phyloP scores from a whole-genome alignment of 2,888 invertebrate species.

The Temnothorax rugatulus region DNA sequence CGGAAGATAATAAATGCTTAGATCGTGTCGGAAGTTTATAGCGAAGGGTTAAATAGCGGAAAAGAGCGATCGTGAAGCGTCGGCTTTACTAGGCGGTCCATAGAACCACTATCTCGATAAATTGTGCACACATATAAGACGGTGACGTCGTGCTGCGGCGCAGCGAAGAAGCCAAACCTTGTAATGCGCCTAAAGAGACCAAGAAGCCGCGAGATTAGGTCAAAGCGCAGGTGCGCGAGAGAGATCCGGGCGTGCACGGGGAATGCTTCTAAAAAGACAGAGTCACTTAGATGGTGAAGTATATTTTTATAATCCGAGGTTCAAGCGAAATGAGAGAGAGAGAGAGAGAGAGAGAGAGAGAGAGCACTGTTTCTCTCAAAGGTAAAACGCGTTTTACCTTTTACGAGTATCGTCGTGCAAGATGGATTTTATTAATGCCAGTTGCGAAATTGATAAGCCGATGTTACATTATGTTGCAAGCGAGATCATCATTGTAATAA shows the following conservation, averaged over 20 bases:
- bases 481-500: background rate
- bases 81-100: constrained; percentile 67
- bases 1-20: constrained; percentile 62
- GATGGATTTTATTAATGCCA: background rate
- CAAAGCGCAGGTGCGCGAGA: constrained; percentile 51
- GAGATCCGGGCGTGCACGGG: constrained; percentile 10
- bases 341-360: background rate
- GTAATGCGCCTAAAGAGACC: constrained; percentile 67
- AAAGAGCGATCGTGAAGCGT: constrained; percentile 64
- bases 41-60: constrained; percentile 73
- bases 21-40: constrained; percentile 59
- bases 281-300: constrained; percentile 39
- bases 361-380: background rate
- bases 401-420: background rate
- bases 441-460: constrained; percentile 1
- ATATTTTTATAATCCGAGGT: constrained; percentile 47
- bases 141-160: constrained; percentile 49
- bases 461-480: background rate
- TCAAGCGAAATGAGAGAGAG: too few relatives aligned
- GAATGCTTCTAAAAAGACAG: constrained; percentile 32
- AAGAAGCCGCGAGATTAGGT: constrained; percentile 61
- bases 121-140: constrained; percentile 62
- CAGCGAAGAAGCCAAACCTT: constrained; percentile 70
- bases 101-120: constrained; percentile 61
- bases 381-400: background rate